Percentiles rank a stretch among this genome's conserved stretches.
Conservation (phyloP, 2,888 invertebrate species). For the Noctua comes region DNA sequence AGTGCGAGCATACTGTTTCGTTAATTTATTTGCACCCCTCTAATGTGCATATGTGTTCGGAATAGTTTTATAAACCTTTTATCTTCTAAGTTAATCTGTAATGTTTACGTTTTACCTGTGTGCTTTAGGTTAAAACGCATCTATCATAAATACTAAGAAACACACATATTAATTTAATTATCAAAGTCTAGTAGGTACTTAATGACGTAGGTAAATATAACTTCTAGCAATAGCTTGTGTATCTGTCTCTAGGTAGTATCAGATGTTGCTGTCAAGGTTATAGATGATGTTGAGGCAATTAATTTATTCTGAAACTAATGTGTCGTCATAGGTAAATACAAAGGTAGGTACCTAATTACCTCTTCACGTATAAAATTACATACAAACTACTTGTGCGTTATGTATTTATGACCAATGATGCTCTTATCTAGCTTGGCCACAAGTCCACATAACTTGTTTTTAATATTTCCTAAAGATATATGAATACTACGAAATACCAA, state of each 20-base stretch:
- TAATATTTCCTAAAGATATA: constrained; percentile 18
- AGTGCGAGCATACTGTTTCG: neutral
- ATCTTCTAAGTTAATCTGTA: neutral
- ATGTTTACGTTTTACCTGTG: neutral
- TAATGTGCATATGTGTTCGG: neutral
- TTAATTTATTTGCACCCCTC: neutral
- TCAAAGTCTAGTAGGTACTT: neutral
- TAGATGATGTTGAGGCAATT: neutral
- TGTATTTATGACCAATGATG: constrained; percentile 12
- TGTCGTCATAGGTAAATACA: neutral
- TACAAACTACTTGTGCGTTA: neutral
- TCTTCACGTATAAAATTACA: constrained; percentile 6
- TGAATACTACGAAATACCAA: constrained; percentile 13
- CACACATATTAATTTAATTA: constrained; percentile 5
- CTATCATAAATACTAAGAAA: neutral
- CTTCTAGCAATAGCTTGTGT: constrained; percentile 3
- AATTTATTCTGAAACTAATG: constrained; percentile 4
- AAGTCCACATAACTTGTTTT: constrained; percentile 14
- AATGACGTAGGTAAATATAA: constrained; percentile 15
- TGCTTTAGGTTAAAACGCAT: neutral
- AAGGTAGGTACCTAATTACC: constrained; percentile 7
- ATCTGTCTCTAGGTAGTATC: constrained; percentile 32
- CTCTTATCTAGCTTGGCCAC: constrained; percentile 10
- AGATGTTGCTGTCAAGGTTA: constrained; percentile 48
- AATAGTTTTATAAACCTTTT: neutral